These are phyloP conservation scores for Sinotaia quadrata DNA, from an alignment of 2,888 invertebrate species.

Conservation along the genomic window DNA sequence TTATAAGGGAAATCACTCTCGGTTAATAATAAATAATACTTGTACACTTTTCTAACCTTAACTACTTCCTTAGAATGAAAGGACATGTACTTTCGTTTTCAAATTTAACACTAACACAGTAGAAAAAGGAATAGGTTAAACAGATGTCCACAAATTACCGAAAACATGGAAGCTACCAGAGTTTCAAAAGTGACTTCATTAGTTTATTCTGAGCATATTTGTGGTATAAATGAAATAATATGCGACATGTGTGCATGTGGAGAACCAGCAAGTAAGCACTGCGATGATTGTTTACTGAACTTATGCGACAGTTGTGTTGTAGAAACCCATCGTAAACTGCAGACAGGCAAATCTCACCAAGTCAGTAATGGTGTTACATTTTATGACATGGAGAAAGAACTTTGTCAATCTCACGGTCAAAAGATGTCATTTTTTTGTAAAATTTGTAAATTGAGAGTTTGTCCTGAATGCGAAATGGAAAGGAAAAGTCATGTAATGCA, in stretches of 20 bases:
- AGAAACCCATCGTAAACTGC: neutral
- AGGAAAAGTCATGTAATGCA: constrained; percentile 11
- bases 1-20: no score
- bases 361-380: neutral
- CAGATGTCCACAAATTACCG: no score
- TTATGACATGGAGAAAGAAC: constrained; percentile 9
- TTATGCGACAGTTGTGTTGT: constrained; percentile 20
- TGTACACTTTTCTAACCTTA: no score
- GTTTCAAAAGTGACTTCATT: no score
- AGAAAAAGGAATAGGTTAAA: no score
- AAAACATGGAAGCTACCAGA: no score
- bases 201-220: no score
- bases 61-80: no score
- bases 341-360: neutral
- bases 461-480: constrained; percentile 9
- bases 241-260: constrained; percentile 9
- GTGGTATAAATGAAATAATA: constrained; percentile 1
- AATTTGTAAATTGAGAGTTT: constrained; percentile 10
- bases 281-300: constrained; percentile 18
- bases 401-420: constrained; percentile 15
- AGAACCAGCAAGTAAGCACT: constrained; percentile 7
- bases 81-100: no score
- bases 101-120: no score
- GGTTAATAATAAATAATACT: no score
- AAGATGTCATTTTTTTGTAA: constrained; percentile 18